Conservation (phyloP, 2,888 invertebrate genomes). For the Eremobia ochroleuca region DNA sequence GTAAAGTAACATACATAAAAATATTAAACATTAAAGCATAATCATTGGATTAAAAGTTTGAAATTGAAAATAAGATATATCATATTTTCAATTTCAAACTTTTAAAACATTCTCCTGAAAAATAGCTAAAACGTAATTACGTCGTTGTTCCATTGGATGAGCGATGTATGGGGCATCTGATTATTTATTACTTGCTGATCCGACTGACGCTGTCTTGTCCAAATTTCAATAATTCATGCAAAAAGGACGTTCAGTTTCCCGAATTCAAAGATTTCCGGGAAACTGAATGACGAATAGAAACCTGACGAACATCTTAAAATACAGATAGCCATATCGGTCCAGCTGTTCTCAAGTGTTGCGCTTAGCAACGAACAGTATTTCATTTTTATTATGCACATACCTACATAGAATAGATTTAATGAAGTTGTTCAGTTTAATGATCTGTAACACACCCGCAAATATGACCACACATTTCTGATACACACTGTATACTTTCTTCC, state of each 20-base stretch:
- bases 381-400: not conserved
- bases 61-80: no score
- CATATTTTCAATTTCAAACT: no score
- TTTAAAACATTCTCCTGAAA: no score
- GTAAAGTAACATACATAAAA: no score
- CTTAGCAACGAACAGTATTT: not conserved
- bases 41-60: no score
- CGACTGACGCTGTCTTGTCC: not conserved
- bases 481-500: conserved; percentile 9
- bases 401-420: not conserved
- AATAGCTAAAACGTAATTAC: no score
- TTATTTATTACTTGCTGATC: not conserved
- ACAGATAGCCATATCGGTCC: not conserved
- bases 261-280: not conserved
- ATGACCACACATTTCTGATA: not conserved
- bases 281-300: not conserved
- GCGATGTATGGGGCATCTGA: not conserved
- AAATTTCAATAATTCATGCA: conserved; percentile 2
- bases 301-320: not conserved
- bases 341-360: not conserved
- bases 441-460: not conserved
- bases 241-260: not conserved
- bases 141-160: no score
- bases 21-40: no score
- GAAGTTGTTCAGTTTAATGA: not conserved